These are phyloP conservation scores for Lasioglossum leucozonium DNA, from an alignment of 2,888 invertebrate species.

Conservation along the genomic window DNA sequence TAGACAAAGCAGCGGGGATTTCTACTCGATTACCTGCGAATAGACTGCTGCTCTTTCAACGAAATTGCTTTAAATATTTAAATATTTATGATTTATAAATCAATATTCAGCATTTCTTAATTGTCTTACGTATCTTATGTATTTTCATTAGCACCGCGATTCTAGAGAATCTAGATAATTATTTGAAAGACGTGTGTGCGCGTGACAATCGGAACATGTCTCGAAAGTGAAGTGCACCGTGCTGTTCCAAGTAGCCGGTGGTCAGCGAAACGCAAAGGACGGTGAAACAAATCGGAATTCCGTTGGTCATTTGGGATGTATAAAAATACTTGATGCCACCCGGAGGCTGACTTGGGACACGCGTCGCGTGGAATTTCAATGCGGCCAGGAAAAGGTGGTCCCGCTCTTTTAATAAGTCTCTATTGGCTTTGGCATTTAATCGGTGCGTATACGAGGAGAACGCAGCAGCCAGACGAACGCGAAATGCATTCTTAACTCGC, in stretches of 20 bases:
- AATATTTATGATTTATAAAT: too few relatives aligned
- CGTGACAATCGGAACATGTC: neutral
- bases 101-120: too few relatives aligned
- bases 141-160: too few relatives aligned
- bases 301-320: conserved; percentile 8
- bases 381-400: conserved; percentile 35
- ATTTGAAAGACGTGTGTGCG: neutral
- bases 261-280: neutral
- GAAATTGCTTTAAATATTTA: too few relatives aligned
- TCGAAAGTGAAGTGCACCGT: neutral
- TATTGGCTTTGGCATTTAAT: conserved; percentile 50
- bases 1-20: too few relatives aligned
- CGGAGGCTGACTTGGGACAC: conserved; percentile 18
- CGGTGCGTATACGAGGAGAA: conserved; percentile 39
- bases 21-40: too few relatives aligned
- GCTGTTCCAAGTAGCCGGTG: neutral
- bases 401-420: conserved; percentile 43
- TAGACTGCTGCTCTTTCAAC: too few relatives aligned
- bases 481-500: conserved; percentile 69
- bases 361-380: conserved; percentile 28
- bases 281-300: neutral
- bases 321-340: conserved; percentile 8
- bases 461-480: conserved; percentile 55
- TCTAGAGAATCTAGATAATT: neutral
- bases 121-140: too few relatives aligned